These are phyloP conservation scores for Vanessa cardui DNA, from an alignment of 2,888 invertebrate genomes.

Conservation along the genomic window DNA sequence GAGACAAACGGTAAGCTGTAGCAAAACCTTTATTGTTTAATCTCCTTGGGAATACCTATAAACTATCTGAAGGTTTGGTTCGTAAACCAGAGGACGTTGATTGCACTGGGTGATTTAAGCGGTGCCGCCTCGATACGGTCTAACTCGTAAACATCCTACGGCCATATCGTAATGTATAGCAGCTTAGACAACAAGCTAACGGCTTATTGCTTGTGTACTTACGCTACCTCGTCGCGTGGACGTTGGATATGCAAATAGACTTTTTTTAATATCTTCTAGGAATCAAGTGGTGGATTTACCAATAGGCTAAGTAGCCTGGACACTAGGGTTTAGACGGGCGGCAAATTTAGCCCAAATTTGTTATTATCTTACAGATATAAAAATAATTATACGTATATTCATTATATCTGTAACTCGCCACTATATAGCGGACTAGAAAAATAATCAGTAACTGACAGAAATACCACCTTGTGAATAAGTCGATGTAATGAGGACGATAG, in stretches of 20 bases:
- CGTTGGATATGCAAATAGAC: background rate
- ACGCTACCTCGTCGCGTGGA: background rate
- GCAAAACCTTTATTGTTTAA: conserved; percentile 4
- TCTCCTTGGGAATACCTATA: background rate
- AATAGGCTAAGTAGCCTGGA: too few species aligned
- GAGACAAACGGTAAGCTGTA: background rate
- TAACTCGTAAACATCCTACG: conserved; percentile 23
- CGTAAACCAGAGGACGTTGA: conserved; percentile 20
- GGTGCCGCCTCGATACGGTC: conserved; percentile 14
- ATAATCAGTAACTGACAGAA: too few species aligned
- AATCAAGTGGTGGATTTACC: too few species aligned
- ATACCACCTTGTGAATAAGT: too few species aligned
- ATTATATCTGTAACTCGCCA: too few species aligned
- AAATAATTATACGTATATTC: too few species aligned
- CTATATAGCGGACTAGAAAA: too few species aligned
- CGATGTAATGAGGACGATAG: too few species aligned
- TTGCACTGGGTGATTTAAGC: conserved; percentile 19
- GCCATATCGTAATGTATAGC: conserved; percentile 27
- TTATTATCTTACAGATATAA: too few species aligned
- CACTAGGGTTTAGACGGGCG: too few species aligned
- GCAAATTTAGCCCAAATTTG: too few species aligned
- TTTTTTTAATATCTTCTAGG: too few species aligned
- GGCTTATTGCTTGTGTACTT: conserved; percentile 26
- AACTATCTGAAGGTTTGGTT: background rate
- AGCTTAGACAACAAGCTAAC: conserved; percentile 26